Percentiles rank a stretch among this genome's conserved stretches.
Evolutionary conservation across 1,140 invertebrate species (phyloP).

Genomic region (Trichogramma pretiosum): DNA sequence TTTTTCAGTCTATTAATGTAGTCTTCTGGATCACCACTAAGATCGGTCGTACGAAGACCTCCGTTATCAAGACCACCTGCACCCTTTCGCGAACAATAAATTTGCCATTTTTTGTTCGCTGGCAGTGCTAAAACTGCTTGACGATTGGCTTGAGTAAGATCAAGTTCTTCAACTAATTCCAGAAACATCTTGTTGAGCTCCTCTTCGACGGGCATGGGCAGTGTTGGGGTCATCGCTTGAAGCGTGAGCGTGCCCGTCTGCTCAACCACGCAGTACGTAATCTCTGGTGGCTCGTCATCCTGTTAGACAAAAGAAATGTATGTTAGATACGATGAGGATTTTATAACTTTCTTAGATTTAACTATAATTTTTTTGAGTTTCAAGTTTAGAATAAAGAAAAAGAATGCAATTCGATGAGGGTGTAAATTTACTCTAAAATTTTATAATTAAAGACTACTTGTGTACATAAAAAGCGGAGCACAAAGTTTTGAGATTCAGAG

Average conservation of each 20-base stretch:
- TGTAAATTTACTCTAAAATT: no score
- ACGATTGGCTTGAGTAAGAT: conserved; percentile 85
- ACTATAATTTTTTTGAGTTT: no score
- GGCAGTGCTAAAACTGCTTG: conserved; percentile 86
- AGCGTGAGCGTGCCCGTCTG: conserved; percentile 74
- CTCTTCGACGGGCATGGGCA: conserved; percentile 85
- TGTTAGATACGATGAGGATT: no score
- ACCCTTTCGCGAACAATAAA: conserved; percentile 86
- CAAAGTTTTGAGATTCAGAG: no score
- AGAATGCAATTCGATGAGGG: no score
- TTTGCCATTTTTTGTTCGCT: conserved; percentile 94
- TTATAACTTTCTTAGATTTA: no score
- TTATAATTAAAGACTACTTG: no score
- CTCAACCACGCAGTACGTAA: conserved; percentile 82
- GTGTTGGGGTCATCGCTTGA: conserved; percentile 75
- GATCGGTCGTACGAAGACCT: conserved; percentile 53
- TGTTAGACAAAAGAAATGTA: no score
- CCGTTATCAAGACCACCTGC: conserved; percentile 47
- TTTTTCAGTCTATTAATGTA: conserved; percentile 78
- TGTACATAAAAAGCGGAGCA: no score
- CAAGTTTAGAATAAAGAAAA: no score
- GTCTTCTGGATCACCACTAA: conserved; percentile 71
- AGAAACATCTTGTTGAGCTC: conserved; percentile 89
- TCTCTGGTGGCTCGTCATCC: conserved; percentile 86
- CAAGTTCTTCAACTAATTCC: conserved; percentile 88